Base-by-base conservation (phyloP, 2,797 vertebrate species). In the Rhynchotus rufescens region DNA sequence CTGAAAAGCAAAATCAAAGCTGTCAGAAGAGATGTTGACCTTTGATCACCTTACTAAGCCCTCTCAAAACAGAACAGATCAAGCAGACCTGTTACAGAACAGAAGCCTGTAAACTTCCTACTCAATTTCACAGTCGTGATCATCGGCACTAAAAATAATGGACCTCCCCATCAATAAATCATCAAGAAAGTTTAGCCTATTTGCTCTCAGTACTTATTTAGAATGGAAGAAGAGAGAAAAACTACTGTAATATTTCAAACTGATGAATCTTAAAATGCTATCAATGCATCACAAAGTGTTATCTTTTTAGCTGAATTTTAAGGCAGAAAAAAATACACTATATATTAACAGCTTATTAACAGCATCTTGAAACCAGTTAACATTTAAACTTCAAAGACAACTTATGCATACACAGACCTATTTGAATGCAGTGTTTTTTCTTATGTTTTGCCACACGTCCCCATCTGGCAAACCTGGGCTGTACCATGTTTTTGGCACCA, bases 111-210 rank as follows among this genome's bases (percentile, higher is more conserved):
- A 40, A 72, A 74, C 13, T 54, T 36, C 59, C 12, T 44, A 60
- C 28, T 68, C 42, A 40, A 30, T 87, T 94, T 22, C 78, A 15
- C 49, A 81, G 59, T 23, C 32, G 20, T 7, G 9, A 82, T 84
- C 60, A 88, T 15, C 45, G 44, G 14, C 16, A 80, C 51, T 83
- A 86, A 93, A 95, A 80, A 75, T 68, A 93, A 73, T 17, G 64
- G 38, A 47, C 1, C 12, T 15, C 45, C 10, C 16, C 51, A 68
- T 10, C 57, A n/a, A 85, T 61, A 84, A 15, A 74, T 56, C 32
- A 71, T 28, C 2, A 0, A 40, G 30, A 86, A 0, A 2, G 17
- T n/a, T 2, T 84, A 34, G 36, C 52, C 32, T 78, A 61, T 56
- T 11, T 22, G 45, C n/a, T 57, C 44, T 45, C n/a, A 72, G 1